Conservation (phyloP, 2,888 invertebrate species). For the Watsonalla binaria region DNA sequence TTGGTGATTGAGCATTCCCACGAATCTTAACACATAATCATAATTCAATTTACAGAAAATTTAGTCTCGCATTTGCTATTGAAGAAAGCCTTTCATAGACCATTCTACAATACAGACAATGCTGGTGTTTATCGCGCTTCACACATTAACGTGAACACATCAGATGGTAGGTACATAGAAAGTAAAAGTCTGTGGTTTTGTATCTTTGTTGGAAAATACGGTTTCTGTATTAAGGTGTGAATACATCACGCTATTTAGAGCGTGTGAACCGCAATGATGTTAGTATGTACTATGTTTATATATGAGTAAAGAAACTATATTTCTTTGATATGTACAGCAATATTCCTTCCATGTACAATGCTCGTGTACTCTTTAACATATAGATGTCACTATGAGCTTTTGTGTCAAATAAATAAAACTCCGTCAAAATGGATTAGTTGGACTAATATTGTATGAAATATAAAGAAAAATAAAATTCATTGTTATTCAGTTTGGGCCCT, state of each 20-base stretch:
- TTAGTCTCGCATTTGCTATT: background rate
- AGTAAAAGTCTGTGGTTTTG: conserved; percentile 34
- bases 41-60: background rate
- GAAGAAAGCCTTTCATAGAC: background rate
- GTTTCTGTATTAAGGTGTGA: conserved; percentile 21
- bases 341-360: too few relatives aligned
- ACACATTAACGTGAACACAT: background rate
- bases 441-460: too few relatives aligned
- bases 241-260: conserved; percentile 43
- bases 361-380: too few relatives aligned
- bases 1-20: too few relatives aligned
- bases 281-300: conserved; percentile 9
- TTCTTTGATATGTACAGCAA: too few relatives aligned
- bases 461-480: too few relatives aligned
- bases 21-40: too few relatives aligned
- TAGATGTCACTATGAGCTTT: too few relatives aligned
- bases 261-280: conserved; percentile 49
- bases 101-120: background rate
- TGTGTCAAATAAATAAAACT: too few relatives aligned
- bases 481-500: too few relatives aligned
- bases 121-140: background rate
- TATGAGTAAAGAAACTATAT: too few relatives aligned
- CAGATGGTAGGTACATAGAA: conserved; percentile 14
- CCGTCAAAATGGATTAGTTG: too few relatives aligned
- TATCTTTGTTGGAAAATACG: conserved; percentile 34